A percentile compares a stretch with the other conserved stretches of the same genome.
Evolutionary conservation across 2,888 invertebrate species (phyloP).

Genomic region (Conops quadrifasciatus): DNA sequence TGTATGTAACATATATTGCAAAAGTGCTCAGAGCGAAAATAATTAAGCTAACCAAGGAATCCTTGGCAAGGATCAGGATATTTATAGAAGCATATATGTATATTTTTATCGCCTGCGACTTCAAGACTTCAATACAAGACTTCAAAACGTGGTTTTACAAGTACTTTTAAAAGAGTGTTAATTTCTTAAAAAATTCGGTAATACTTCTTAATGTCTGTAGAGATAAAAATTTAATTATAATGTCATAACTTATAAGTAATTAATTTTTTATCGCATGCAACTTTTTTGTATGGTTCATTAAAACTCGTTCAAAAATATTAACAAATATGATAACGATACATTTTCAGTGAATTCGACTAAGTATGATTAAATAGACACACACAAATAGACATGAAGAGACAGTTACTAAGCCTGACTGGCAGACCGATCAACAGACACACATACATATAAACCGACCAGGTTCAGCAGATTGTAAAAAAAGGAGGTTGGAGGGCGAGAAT

Average conservation of each 20-base stretch:
- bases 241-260: background rate
- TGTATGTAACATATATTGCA: too few relatives aligned
- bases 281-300: background rate
- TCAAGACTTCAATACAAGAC: too few relatives aligned
- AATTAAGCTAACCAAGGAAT: too few relatives aligned
- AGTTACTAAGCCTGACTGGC: background rate
- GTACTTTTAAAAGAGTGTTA: background rate
- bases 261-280: conserved; percentile 8
- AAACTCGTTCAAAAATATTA: background rate
- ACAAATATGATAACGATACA: background rate
- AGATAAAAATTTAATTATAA: background rate
- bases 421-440: background rate
- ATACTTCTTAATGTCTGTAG: background rate
- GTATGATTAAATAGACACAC: background rate
- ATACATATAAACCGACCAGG: background rate
- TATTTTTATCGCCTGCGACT: too few relatives aligned
- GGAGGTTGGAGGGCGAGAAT: too few relatives aligned
- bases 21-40: too few relatives aligned
- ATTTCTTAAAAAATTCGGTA: background rate
- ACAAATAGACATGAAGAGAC: background rate
- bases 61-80: too few relatives aligned
- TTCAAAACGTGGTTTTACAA: too few relatives aligned
- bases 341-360: background rate
- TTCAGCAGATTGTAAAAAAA: too few relatives aligned
- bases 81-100: too few relatives aligned